Evolutionary conservation across 2,113 vertebrate species (phyloP), one percentile per base, ranked within the genome.

Genomic region (Lota lota): DNA sequence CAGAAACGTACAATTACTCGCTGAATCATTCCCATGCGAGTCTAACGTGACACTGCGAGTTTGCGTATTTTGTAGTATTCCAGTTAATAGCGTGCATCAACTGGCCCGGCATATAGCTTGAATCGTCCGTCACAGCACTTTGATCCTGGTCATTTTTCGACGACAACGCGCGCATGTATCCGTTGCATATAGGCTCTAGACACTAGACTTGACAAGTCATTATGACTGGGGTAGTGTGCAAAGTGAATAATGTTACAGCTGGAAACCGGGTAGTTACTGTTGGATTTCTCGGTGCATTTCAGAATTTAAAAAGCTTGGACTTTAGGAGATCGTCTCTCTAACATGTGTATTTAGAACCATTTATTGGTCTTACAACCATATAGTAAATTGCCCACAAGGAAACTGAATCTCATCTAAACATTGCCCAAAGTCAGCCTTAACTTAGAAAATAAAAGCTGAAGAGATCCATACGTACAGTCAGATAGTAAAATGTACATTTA

Each of bases 1-100:
- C 79, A 78, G 74, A 85, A 88, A 82, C 80, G 86, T 85, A 76
- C 59, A 88, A 88, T 85, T 90, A 90, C 80, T 81, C 87, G 91
- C 91, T 93, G 91, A 93, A 92, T 93, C 91, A 92, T 90, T 87
- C 87, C 79, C 82, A 70, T 77, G 73, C 71, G 68, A 79, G 66
- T 86, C 86, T 80, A 86, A 71, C 85, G 83, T 85, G 87, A 91
- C 88, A 84, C 83, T 69, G 82, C 72, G 67, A 84, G 64, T 80
- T 85, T 57, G 72, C 76, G 66, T 74, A 81, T 82, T 81, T 61
- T 59, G 66, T 77, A 76, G 73, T 70, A 59, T 59, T 59, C 75
- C 54, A 16, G 66, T 19, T 53, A 79, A 71, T 67, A 62, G 20
- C 74, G 63, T 61, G 19, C 60, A 66, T 70, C 64, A 22, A 54